phyloP scores from a whole-genome alignment of 2,113 vertebrate species.

The Aegypius monachus region DNA sequence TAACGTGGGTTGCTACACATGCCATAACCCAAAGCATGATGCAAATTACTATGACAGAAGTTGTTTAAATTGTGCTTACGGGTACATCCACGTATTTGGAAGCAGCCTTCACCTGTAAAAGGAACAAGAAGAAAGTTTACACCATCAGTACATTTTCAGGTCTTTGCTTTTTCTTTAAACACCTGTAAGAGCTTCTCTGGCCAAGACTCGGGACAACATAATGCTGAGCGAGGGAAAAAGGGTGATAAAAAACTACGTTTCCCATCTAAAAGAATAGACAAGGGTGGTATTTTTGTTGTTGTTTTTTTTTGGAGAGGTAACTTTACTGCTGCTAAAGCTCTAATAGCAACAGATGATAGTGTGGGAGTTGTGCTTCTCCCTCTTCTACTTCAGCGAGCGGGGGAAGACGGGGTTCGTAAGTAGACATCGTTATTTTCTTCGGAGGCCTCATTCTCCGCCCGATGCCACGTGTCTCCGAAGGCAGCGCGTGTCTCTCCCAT shows the following conservation, averaged over 20 bases:
- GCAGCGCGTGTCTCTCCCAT: not conserved
- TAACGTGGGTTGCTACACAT: not conserved
- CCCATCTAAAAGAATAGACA: conserved; percentile 2
- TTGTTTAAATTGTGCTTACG: conserved; percentile 85
- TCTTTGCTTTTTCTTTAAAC: not conserved
- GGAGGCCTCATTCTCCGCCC: not conserved
- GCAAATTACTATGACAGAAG: conserved; percentile 39
- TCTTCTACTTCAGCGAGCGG: conserved; percentile 18
- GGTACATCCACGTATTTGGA: conserved; percentile 99
- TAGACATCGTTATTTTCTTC: not conserved
- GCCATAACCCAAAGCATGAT: conserved; percentile 21
- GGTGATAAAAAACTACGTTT: not conserved
- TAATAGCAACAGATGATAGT: conserved; percentile 62
- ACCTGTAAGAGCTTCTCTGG: not conserved
- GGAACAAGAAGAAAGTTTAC: conserved; percentile 53
- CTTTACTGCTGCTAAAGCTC: conserved; percentile 17
- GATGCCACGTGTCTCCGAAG: not conserved
- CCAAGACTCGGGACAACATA: not conserved
- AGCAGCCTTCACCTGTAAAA: conserved; percentile 95
- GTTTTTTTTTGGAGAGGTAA: conserved; percentile 6
- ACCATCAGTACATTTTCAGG: not conserved
- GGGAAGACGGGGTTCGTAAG: not conserved
- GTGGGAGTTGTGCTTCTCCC: conserved; percentile 11
- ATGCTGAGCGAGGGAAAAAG: conserved; percentile 1
- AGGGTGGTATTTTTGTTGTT: conserved; percentile 28